Percentiles rank a stretch among this genome's conserved stretches.
Evolutionary conservation across 92 coral and sea anemone species (phyloP).

Genomic region (Isaurus tuberculatus): DNA sequence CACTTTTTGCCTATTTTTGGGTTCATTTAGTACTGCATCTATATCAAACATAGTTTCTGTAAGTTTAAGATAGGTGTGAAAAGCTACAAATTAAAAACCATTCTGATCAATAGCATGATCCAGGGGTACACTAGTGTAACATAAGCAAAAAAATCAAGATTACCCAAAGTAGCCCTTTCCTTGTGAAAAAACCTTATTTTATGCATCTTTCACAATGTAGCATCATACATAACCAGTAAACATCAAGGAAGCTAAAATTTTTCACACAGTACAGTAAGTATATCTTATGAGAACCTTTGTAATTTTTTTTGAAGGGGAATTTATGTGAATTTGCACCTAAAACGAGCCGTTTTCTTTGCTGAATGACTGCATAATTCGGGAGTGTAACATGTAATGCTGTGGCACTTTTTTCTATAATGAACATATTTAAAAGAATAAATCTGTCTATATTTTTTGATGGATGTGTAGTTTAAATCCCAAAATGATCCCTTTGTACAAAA

Average conservation of each 20-base stretch:
- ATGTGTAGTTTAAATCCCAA: slow-evolving; percentile 4
- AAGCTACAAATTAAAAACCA: too few relatives aligned
- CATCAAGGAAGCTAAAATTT: slow-evolving; percentile 4
- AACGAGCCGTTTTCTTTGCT: slow-evolving; percentile 12
- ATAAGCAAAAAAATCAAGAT: neutral
- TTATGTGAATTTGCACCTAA: slow-evolving; percentile 3
- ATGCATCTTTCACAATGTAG: slow-evolving; percentile 15
- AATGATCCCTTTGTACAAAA: too few relatives aligned
- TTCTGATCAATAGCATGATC: neutral
- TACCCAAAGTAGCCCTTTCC: slow-evolving; percentile 5
- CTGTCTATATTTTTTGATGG: neutral
- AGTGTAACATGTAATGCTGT: neutral
- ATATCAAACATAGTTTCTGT: too few relatives aligned
- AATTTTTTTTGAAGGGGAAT: too few relatives aligned
- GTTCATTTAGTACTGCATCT: too few relatives aligned
- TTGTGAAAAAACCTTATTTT: slow-evolving; percentile 11
- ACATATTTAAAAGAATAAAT: neutral
- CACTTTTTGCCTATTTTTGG: too few relatives aligned
- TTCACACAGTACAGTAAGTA: neutral
- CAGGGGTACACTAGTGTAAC: slow-evolving; percentile 7
- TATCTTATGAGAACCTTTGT: too few relatives aligned
- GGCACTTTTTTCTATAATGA: neutral
- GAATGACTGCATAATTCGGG: slow-evolving; percentile 3
- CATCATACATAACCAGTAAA: neutral
- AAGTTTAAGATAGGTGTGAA: too few relatives aligned